A percentile compares a stretch with the other conserved stretches of the same genome.
Conservation (phyloP, 2,797 vertebrate genomes). For the Vipera ursinii region DNA sequence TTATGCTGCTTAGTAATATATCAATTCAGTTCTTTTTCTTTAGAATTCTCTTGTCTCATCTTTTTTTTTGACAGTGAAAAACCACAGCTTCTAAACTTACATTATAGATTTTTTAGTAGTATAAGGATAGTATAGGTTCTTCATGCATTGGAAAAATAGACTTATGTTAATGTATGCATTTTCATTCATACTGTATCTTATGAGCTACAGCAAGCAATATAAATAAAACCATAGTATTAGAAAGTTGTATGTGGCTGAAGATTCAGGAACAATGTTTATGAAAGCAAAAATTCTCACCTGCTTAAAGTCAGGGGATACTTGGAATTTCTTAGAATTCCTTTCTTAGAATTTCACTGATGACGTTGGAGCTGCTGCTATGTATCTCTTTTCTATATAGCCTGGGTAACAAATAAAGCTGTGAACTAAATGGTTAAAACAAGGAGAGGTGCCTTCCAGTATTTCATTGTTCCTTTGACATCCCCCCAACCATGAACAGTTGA, state of each 20-base stretch:
- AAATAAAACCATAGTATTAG: background rate
- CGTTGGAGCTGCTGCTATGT: background rate
- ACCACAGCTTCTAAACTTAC: background rate
- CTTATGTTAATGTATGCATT: background rate
- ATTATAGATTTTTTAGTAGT: slow-evolving; percentile 21
- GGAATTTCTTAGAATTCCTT: background rate
- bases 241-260: background rate
- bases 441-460: background rate
- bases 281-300: background rate
- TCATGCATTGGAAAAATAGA: background rate
- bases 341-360: background rate
- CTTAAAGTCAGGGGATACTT: background rate
- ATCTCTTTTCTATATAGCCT: background rate
- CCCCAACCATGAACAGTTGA: background rate
- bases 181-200: background rate
- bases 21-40: background rate
- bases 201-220: background rate
- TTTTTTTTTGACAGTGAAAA: slow-evolving; percentile 31
- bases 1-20: slow-evolving; percentile 15
- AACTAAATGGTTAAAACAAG: background rate
- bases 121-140: background rate
- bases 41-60: slow-evolving; percentile 10
- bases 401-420: background rate
- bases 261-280: background rate
- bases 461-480: background rate